Evolutionary conservation across 2,797 vertebrate genomes (phyloP), one percentile per base, ranked within the genome.

Genomic region (Diglossa cyanea): DNA sequence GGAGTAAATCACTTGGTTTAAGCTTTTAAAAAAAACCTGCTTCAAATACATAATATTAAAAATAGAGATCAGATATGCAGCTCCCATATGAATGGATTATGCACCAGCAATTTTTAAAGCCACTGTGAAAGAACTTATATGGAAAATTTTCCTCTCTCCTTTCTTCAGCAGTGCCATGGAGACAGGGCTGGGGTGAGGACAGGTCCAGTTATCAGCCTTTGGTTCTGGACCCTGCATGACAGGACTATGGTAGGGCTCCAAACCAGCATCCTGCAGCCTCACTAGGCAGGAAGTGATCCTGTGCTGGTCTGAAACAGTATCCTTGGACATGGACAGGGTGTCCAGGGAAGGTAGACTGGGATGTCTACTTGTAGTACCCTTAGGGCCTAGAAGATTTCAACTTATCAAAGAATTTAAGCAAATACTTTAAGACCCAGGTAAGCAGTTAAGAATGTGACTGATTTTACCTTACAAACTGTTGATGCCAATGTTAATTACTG

Each of bases 11-110:
- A 91, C 47, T 82, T 12, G 8, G 30, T 60, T 40, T 66, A 86
- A 51, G 25, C 42, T 73, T 80, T 25, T 9, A 21, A 13, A 54
- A 82, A 79, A 30, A 10, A 8, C 0, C 33, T 81, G 25, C 18
- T 86, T 92, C 74, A 90, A 88, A 84, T 73, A 70, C 6, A 24
- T 80, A 66, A 51, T 70, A 82, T 84, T 88, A 81, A 96, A 94
- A 92, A 79, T 55, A 86, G 39, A 81, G n/a, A 89, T 88, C 31
- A 76, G 40, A n/a, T 70, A 80, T 68, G 44, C 30, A 81, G 33
- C 19, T 84, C 51, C 37, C 26, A 17, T 66, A 78, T 17, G 10
- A 94, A 93, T 62, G 18, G 37, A 40, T 95, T 88, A 62, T 20
- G 51, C 3, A 39, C 16, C 24, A 28, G 8, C 4, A 77, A n/a